Conservation (phyloP, 2,113 vertebrate species). For the Tenrec ecaudatus region DNA sequence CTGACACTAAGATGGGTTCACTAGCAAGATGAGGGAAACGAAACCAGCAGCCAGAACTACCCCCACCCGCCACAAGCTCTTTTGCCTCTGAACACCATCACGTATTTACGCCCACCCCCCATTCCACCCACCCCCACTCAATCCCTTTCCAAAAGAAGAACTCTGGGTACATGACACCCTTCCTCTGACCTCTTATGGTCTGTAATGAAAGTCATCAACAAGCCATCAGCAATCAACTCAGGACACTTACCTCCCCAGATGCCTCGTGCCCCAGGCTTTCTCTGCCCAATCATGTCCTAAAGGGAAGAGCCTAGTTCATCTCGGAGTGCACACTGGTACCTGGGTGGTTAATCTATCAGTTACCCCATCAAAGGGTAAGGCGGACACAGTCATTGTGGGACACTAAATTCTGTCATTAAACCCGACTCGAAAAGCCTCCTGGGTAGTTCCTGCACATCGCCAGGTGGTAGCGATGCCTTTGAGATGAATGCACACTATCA, state of each 20-base stretch:
- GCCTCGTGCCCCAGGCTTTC: constrained; percentile 53
- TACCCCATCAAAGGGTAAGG: constrained; percentile 47
- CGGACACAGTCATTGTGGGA: constrained; percentile 27
- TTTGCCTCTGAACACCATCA: background rate
- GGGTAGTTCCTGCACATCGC: constrained; percentile 16
- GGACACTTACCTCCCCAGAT: constrained; percentile 70
- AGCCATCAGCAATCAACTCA: constrained; percentile 20
- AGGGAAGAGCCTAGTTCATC: constrained; percentile 71
- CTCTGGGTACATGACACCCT: background rate
- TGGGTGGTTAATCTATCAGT: constrained; percentile 25
- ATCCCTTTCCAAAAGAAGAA: constrained; percentile 37
- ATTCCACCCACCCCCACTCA: background rate
- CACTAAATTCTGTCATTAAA: constrained; percentile 49
- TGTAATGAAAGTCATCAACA: constrained; percentile 33
- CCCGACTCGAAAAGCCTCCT: constrained; percentile 24
- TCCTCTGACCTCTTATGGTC: constrained; percentile 22
- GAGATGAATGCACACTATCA: background rate
- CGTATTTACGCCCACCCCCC: background rate
- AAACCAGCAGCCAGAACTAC: constrained; percentile 25
- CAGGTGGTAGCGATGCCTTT: background rate
- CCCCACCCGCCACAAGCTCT: background rate
- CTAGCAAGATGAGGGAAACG: constrained; percentile 58
- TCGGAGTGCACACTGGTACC: constrained; percentile 20
- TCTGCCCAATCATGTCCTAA: constrained; percentile 58
- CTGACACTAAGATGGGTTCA: constrained; percentile 64